These are phyloP conservation scores for Dione juno DNA, from an alignment of 2,888 invertebrate species.

Conservation along the genomic window DNA sequence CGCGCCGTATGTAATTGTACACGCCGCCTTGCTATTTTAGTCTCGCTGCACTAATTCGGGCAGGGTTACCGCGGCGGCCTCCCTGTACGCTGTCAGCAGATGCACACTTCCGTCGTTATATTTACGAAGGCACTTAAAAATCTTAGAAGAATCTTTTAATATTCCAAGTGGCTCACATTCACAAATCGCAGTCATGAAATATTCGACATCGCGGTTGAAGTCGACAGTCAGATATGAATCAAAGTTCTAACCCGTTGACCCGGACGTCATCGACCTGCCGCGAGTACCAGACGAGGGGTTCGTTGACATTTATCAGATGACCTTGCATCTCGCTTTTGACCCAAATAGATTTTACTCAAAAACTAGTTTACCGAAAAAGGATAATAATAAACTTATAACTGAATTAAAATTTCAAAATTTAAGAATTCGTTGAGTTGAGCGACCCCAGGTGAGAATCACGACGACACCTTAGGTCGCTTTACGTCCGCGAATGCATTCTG, in stretches of 20 bases:
- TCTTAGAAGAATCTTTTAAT: slow-evolving; percentile 50
- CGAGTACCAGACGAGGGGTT: slow-evolving; percentile 75
- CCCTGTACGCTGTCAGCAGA: slow-evolving; percentile 68
- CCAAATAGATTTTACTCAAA: slow-evolving; percentile 61
- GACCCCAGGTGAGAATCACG: slow-evolving; percentile 77
- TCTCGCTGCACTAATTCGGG: slow-evolving; percentile 83
- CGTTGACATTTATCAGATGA: slow-evolving; percentile 78
- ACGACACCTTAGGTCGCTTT: slow-evolving; percentile 81
- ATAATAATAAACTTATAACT: not conserved
- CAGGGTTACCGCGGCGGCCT: slow-evolving; percentile 82
- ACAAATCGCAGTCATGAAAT: slow-evolving; percentile 43
- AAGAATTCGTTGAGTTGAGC: slow-evolving; percentile 62
- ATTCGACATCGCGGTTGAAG: slow-evolving; percentile 33
- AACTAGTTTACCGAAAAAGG: slow-evolving; percentile 20
- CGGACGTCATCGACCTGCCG: slow-evolving; percentile 80
- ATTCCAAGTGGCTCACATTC: slow-evolving; percentile 50
- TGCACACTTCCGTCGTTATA: slow-evolving; percentile 77
- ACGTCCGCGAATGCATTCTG: slow-evolving; percentile 83
- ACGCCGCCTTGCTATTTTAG: slow-evolving; percentile 81
- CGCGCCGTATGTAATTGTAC: slow-evolving; percentile 81
- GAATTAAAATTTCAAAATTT: slow-evolving; percentile 30
- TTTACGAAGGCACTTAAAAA: slow-evolving; percentile 67
- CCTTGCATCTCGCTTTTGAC: slow-evolving; percentile 77
- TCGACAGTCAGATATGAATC: slow-evolving; percentile 39
- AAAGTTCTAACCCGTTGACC: slow-evolving; percentile 61